phyloP scores from a whole-genome alignment of 1,140 invertebrate species.

The Oryctes rhinoceros region DNA sequence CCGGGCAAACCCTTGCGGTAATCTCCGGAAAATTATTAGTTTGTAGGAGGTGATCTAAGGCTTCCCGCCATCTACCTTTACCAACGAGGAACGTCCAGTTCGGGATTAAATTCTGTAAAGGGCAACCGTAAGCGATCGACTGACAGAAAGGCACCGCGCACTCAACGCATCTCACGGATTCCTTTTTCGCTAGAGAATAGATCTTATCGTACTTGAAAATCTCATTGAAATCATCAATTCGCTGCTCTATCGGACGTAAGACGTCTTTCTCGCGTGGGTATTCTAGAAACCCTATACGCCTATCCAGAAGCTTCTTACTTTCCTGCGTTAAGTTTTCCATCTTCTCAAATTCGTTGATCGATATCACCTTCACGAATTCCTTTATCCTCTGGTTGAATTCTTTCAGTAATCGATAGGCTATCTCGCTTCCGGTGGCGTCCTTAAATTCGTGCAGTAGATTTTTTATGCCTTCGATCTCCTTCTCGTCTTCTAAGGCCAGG shows the following conservation, averaged over 20 bases:
- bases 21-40: slow-evolving; percentile 99
- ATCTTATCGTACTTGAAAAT: slow-evolving; percentile 91
- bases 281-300: slow-evolving; percentile 86
- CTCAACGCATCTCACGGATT: slow-evolving; percentile 98
- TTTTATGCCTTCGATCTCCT: slow-evolving; percentile 85
- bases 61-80: slow-evolving; percentile 94
- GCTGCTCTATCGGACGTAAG: slow-evolving; percentile 85
- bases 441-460: slow-evolving; percentile 86
- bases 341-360: slow-evolving; percentile 76
- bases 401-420: slow-evolving; percentile 81
- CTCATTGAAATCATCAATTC: slow-evolving; percentile 95
- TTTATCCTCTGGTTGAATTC: slow-evolving; percentile 83
- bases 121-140: slow-evolving; percentile 90
- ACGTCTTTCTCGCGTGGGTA: slow-evolving; percentile 87
- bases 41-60: slow-evolving; percentile 91
- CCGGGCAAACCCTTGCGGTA: slow-evolving; percentile 97
- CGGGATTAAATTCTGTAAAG: slow-evolving; percentile 97
- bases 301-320: slow-evolving; percentile 70
- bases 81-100: slow-evolving; percentile 99
- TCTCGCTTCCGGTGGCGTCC: slow-evolving; percentile 86
- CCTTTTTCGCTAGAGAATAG: slow-evolving; percentile 84
- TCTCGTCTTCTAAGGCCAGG: slow-evolving; percentile 76
- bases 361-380: slow-evolving; percentile 96
- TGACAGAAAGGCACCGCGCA: slow-evolving; percentile 99
- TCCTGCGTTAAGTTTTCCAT: slow-evolving; percentile 88